A percentile compares a stretch with the other conserved stretches of the same genome.
Conservation (phyloP, 2,888 invertebrate genomes). For the Polyommatus icarus region DNA sequence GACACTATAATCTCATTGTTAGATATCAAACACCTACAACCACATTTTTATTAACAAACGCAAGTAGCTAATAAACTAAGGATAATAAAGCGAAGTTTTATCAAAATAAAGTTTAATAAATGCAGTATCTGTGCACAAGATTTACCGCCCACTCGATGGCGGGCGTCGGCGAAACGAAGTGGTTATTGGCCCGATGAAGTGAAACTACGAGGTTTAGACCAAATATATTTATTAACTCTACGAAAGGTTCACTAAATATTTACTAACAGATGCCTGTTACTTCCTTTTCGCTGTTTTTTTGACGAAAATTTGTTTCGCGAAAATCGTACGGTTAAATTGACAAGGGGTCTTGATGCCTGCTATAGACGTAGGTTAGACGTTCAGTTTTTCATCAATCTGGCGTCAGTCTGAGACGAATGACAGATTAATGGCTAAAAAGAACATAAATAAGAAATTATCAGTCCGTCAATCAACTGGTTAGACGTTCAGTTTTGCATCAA, state of each 20-base stretch:
- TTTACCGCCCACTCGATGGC: not conserved
- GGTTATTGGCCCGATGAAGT: conserved; percentile 11
- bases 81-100: not conserved
- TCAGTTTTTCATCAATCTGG: too few relatives aligned
- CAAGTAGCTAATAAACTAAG: not conserved
- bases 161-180: not conserved
- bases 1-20: too few relatives aligned
- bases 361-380: not conserved
- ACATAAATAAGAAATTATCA: too few relatives aligned
- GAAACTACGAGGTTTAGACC: not conserved
- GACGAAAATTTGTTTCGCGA: too few relatives aligned
- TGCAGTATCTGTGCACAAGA: not conserved
- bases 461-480: too few relatives aligned
- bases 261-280: not conserved
- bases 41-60: not conserved
- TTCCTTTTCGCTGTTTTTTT: not conserved
- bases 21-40: not conserved
- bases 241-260: not conserved
- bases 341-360: too few relatives aligned
- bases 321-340: too few relatives aligned
- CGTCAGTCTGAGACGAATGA: too few relatives aligned
- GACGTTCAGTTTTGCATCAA: too few relatives aligned
- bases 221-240: not conserved
- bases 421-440: too few relatives aligned
- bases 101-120: not conserved